Conservation (phyloP, 2,888 invertebrate species). For the Rhyacophila evoluta region DNA sequence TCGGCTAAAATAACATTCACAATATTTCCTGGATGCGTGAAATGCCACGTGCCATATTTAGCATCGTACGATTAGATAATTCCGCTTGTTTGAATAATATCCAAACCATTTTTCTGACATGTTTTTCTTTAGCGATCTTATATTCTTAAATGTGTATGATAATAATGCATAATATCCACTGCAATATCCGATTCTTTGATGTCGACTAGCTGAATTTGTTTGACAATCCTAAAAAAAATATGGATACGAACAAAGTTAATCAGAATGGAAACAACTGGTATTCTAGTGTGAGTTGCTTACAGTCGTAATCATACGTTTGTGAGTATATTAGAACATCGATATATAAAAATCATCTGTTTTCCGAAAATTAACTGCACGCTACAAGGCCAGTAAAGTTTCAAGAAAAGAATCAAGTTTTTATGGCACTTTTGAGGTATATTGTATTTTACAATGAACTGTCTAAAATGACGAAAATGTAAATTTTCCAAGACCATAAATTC, state of each 20-base stretch:
- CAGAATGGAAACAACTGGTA: too few species aligned
- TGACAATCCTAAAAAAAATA: background rate
- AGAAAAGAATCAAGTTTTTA: too few species aligned
- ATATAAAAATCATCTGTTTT: background rate
- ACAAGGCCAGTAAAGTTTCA: too few species aligned
- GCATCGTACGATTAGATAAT: background rate
- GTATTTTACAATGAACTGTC: too few species aligned
- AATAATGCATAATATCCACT: background rate
- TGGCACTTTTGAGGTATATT: too few species aligned
- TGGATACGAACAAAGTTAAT: background rate
- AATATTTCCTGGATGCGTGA: slow-evolving; percentile 4
- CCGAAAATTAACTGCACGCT: too few species aligned
- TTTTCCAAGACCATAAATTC: too few species aligned
- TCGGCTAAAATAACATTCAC: background rate
- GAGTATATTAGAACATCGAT: background rate
- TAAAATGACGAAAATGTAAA: too few species aligned
- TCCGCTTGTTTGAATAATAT: background rate
- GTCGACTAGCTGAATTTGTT: background rate
- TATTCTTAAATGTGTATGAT: background rate
- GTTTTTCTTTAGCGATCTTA: too few species aligned
- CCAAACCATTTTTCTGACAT: background rate
- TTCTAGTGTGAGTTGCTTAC: too few species aligned
- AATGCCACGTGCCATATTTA: slow-evolving; percentile 5
- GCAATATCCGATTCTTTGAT: background rate
- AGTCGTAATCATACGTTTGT: background rate